Conservation (phyloP, 2,797 vertebrate genomes). For the Poecile montanus region DNA sequence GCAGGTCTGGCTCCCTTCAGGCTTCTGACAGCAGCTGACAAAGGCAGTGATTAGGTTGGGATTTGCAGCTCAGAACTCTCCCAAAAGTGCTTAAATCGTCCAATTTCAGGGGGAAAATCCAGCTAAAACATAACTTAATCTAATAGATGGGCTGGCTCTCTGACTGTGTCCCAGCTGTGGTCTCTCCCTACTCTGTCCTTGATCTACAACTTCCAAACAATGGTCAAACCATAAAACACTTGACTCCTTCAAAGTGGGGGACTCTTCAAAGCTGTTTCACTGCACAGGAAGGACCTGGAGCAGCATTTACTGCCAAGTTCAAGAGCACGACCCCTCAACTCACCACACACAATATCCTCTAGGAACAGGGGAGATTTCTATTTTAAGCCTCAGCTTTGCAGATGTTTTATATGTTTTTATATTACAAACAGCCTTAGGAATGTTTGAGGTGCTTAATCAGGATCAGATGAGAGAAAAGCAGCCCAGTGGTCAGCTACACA, state of each 20-base stretch:
- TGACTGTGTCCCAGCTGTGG: not conserved
- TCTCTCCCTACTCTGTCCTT: not conserved
- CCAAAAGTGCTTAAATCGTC: not conserved
- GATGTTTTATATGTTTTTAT: not conserved
- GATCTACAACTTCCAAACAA: not conserved
- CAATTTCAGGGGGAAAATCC: not conserved
- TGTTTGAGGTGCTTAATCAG: not conserved
- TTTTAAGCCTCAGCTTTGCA: not conserved
- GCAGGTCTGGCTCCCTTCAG: not conserved
- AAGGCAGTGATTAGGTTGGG: not conserved
- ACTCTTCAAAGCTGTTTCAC: not conserved
- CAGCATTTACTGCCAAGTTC: not conserved
- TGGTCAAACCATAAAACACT: not conserved
- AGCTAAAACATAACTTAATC: not conserved
- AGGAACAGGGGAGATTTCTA: not conserved
- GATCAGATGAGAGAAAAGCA: conserved; percentile 28
- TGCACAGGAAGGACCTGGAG: not conserved
- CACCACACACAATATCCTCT: not conserved
- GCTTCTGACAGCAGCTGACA: not conserved
- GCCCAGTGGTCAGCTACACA: not conserved
- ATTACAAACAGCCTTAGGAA: conserved; percentile 23
- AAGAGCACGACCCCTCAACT: not conserved
- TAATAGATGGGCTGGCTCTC: not conserved
- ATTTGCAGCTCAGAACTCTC: not conserved
- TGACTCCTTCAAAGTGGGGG: not conserved